Conservation (phyloP, 2,113 vertebrate genomes). For the Panthera leo region DNA sequence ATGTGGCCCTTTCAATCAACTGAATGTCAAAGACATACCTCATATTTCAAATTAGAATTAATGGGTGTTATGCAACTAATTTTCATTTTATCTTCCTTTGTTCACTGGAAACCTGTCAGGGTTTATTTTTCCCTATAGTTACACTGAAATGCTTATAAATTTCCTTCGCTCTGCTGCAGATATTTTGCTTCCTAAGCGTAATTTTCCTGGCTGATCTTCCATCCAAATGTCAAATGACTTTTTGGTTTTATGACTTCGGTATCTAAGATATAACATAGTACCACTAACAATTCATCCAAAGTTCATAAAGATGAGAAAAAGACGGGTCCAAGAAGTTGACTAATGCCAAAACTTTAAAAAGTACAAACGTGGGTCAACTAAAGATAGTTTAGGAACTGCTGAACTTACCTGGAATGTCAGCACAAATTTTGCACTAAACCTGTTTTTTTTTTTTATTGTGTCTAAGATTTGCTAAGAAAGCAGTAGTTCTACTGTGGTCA, state of each 20-base stretch:
- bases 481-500: not conserved
- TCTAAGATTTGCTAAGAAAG: constrained; percentile 10
- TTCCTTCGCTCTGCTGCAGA: not conserved
- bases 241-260: constrained; percentile 22
- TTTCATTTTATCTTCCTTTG: not conserved
- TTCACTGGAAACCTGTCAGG: not conserved
- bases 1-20: not conserved
- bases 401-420: not conserved
- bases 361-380: constrained; percentile 15
- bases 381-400: not conserved
- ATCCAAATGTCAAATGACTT: constrained; percentile 17
- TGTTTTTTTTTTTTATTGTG: not conserved
- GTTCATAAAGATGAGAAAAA: constrained; percentile 2
- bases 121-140: not conserved
- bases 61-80: not conserved
- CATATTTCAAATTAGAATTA: not conserved
- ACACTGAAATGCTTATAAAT: not conserved
- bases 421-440: not conserved
- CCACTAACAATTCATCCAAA: not conserved
- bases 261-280: not conserved
- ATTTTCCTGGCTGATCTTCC: not conserved
- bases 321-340: not conserved
- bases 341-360: constrained; percentile 31
- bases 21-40: not conserved
- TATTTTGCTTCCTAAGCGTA: constrained; percentile 47